Evolutionary conservation across 2,797 vertebrate species (phyloP), one percentile per base, ranked within the genome.

Genomic region (Coregonus ussuriensis): DNA sequence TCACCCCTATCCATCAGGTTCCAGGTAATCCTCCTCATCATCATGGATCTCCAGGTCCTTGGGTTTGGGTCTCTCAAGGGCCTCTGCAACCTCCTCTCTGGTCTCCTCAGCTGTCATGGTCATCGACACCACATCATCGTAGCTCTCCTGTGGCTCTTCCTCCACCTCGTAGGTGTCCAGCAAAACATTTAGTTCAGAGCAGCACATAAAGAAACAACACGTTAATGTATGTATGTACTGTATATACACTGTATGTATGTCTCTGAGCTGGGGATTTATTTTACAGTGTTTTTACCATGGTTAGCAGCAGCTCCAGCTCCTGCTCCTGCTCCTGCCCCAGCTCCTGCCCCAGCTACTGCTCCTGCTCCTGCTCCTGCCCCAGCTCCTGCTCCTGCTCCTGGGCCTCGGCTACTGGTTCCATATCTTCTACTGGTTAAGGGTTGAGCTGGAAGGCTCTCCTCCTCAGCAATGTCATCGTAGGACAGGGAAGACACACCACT

Each of bases 401-500:
- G 59, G 59, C 7, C n/a, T 7, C n/a, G 59, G 59, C 59, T 18
- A 25, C 13, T 3, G 25, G 71, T 54, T 72, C 14, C 3, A 1
- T 21, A 4, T n/a, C 37, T 53, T 63, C 21, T 7, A 9, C 21
- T 37, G 18, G 37, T 21, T 82, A 83, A 69, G 0, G 37, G 76
- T n/a, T 18, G 71, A 63, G 14, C 1, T 56, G 74, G 78, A 0
- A 0, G 4, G 13, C 35, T 25, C 4, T 25, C 62, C 68, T 69
- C 29, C 41, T 82, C 82, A 6, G 89, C 88, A 0, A 93, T 59
- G 13, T 94, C 91, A 65, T 94, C 91, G 1, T 93, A 93, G 16
- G 75, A 71, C 2, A 83, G 29, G 35, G 90, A 90, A 13, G 89
- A 86, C 4, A 9, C 33, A 75, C 0, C 0, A 62, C 82, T 86